Percentiles rank a stretch among this genome's conserved stretches.
Evolutionary conservation across 2,797 vertebrate genomes (phyloP).

Genomic region (Valencia hispanica): DNA sequence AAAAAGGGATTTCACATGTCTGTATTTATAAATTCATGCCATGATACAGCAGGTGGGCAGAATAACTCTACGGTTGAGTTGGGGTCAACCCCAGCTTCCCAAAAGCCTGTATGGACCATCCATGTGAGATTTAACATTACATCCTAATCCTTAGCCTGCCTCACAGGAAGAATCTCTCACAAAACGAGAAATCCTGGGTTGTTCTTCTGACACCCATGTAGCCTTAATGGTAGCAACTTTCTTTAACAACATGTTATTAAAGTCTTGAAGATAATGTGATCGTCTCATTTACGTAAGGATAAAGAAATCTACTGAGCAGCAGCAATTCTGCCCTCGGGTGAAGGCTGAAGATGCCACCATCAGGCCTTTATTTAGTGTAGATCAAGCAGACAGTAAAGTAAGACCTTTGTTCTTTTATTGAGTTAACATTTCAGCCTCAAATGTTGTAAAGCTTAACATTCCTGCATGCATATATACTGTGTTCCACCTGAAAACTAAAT

Average conservation of each 20-base stretch:
- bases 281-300: neutral
- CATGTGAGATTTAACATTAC: too few relatives aligned
- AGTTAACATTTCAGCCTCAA: neutral
- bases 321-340: neutral
- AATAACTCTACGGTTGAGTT: neutral
- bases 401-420: neutral
- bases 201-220: neutral
- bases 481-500: neutral
- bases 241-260: neutral
- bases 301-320: neutral
- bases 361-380: neutral
- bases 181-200: neutral
- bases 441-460: neutral
- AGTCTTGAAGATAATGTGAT: neutral
- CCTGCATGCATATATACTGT: neutral
- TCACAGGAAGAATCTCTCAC: too few relatives aligned
- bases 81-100: neutral
- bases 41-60: neutral
- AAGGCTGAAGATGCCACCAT: neutral
- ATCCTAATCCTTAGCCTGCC: too few relatives aligned
- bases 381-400: neutral
- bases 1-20: neutral
- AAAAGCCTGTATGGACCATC: neutral
- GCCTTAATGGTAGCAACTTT: neutral
- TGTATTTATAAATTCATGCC: too few relatives aligned